Evolutionary conservation across 2,113 vertebrate genomes (phyloP).

Genomic region (Aythya baeri): DNA sequence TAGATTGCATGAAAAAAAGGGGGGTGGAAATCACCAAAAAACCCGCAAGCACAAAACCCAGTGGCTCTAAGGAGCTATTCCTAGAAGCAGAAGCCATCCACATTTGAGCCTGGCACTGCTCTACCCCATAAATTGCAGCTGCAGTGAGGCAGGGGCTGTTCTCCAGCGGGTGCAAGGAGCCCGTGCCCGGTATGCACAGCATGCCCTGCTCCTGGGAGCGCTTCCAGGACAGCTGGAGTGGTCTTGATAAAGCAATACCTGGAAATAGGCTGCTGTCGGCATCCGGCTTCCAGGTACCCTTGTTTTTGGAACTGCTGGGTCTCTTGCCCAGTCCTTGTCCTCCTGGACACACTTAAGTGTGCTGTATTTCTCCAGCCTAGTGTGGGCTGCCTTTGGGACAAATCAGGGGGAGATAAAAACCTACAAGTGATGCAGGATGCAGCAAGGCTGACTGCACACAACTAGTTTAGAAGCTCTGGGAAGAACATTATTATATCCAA

Average conservation of each 20-base stretch:
- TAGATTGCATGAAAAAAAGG: neutral
- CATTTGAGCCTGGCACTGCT: neutral
- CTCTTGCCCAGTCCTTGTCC: neutral
- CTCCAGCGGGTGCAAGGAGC: neutral
- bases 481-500: neutral
- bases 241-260: neutral
- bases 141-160: too few species aligned
- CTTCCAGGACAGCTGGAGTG: conserved; percentile 10
- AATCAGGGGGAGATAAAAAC: neutral
- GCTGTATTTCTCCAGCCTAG: neutral
- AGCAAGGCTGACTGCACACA: rapidly evolving
- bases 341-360: rapidly evolving
- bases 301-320: neutral
- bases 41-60: neutral
- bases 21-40: too few species aligned
- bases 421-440: rapidly evolving
- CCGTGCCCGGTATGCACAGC: neutral
- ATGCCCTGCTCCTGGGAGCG: neutral
- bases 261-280: conserved; percentile 1
- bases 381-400: neutral
- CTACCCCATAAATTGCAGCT: neutral
- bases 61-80: neutral
- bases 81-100: neutral
- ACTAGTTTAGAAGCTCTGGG: neutral
- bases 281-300: neutral